These are phyloP conservation scores for Dendrocincla tyrannina DNA, from an alignment of 2,797 vertebrate genomes.

Conservation along the genomic window DNA sequence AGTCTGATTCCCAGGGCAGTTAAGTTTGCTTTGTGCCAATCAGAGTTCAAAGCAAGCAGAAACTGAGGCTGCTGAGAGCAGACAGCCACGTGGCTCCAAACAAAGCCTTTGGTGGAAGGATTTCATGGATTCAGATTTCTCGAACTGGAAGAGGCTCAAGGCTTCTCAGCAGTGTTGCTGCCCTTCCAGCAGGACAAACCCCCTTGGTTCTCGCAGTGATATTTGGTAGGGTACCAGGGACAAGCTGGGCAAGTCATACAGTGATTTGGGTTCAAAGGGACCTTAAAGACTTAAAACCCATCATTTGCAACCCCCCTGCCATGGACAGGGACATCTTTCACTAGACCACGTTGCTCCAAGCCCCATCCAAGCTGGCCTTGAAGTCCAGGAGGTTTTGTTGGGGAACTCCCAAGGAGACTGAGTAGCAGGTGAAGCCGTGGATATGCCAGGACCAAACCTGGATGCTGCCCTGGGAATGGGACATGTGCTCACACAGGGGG, in stretches of 20 bases:
- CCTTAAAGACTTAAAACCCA: background rate
- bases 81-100: background rate
- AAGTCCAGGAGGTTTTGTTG: background rate
- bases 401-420: background rate
- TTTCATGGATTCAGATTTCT: background rate
- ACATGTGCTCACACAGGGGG: fast-evolving
- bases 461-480: background rate
- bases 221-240: background rate
- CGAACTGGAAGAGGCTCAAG: background rate
- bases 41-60: background rate
- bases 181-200: background rate
- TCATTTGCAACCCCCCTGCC: background rate
- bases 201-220: fast-evolving
- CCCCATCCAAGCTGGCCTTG: background rate
- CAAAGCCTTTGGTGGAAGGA: background rate
- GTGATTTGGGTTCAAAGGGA: background rate
- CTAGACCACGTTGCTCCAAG: background rate
- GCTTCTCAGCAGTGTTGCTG: background rate
- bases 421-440: background rate
- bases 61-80: fast-evolving
- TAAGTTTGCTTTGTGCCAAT: background rate
- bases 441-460: background rate
- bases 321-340: background rate
- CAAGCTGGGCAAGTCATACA: background rate
- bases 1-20: background rate